These are phyloP conservation scores for Melinopterus prodromus DNA, from an alignment of 2,888 invertebrate species.

Conservation along the genomic window DNA sequence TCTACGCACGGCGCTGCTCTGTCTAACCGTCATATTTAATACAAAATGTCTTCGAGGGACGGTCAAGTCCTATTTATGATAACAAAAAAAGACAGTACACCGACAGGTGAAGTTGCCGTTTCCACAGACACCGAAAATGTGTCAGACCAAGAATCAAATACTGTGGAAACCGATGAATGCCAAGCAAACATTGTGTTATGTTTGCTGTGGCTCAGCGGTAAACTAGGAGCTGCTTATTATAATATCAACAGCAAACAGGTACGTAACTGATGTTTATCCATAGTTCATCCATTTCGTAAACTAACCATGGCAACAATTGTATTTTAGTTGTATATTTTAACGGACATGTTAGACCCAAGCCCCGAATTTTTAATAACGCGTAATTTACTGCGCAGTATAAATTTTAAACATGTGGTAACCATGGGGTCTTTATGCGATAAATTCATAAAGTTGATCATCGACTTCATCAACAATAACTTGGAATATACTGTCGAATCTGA, in stretches of 20 bases:
- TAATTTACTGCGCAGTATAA: conserved; percentile 67
- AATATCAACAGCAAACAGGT: conserved; percentile 72
- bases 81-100: conserved; percentile 16
- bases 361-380: conserved; percentile 70
- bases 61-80: conserved; percentile 27
- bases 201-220: conserved; percentile 70
- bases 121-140: conserved; percentile 10
- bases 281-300: not conserved
- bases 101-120: conserved; percentile 9
- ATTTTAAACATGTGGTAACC: conserved; percentile 66
- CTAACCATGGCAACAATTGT: conserved; percentile 34
- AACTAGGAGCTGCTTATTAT: conserved; percentile 79
- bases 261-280: conserved; percentile 36
- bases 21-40: not conserved
- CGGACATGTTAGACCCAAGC: conserved; percentile 72
- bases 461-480: conserved; percentile 41
- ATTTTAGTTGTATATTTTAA: conserved; percentile 69
- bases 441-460: conserved; percentile 58
- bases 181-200: conserved; percentile 66
- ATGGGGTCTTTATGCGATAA: conserved; percentile 64
- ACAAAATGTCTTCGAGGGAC: conserved; percentile 18
- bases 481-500: conserved; percentile 46
- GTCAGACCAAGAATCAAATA: conserved; percentile 20
- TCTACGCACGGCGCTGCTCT: not conserved
- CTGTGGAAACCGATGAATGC: conserved; percentile 22